Conservation (phyloP, 2,888 invertebrate genomes). For the Epistrophella euchroma region DNA sequence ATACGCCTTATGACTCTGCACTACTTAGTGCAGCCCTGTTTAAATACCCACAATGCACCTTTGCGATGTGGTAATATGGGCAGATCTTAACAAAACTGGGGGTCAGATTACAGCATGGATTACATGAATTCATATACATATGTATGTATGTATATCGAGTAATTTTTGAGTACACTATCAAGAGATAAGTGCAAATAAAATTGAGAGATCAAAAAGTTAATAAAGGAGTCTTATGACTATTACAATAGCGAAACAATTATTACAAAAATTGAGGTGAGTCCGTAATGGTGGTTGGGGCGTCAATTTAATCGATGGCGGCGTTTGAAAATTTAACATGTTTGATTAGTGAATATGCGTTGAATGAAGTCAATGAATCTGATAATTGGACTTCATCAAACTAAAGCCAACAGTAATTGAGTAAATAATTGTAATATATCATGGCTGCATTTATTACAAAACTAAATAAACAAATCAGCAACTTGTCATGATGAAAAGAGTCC, state of each 20-base stretch:
- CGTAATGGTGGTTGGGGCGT: neutral
- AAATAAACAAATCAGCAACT: no score
- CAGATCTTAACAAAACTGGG: constrained; percentile 35
- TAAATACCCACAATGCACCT: constrained; percentile 16
- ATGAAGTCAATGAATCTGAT: constrained; percentile 53
- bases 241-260: constrained; percentile 30
- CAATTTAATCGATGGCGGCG: constrained; percentile 33
- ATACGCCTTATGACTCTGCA: neutral
- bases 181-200: constrained; percentile 36
- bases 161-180: no score
- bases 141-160: no score
- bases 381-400: constrained; percentile 46
- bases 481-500: neutral
- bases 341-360: constrained; percentile 47
- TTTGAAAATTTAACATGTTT: constrained; percentile 58
- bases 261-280: constrained; percentile 7
- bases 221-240: constrained; percentile 32
- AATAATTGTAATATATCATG: no score
- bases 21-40: neutral
- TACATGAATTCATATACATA: no score
- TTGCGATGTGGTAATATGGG: constrained; percentile 25
- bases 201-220: constrained; percentile 62
- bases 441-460: no score
- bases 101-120: constrained; percentile 60
- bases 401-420: constrained; percentile 25